Evolutionary conservation across 2,888 invertebrate genomes (phyloP), one percentile per base, ranked within the genome.

Genomic region (Ennomos fuscantarius): DNA sequence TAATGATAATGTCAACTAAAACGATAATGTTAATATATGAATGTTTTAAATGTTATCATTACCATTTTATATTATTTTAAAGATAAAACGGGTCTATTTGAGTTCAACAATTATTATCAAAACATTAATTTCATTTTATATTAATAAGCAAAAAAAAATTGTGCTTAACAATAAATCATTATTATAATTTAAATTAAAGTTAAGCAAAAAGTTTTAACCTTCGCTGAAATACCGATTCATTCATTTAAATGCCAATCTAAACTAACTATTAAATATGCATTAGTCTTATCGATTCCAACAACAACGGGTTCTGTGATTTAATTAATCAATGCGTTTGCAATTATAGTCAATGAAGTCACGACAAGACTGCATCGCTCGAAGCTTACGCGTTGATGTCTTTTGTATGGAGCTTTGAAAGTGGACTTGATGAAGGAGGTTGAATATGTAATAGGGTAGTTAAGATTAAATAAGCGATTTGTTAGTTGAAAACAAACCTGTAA

Each of bases 381-480:
- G 35, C 8, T 37, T 47, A 49, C 63, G 62, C 76, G 79, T 78
- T 74, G 67, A 77, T 65, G 70, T 78, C 77, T 76, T 76, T 73
- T 72, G 65, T 65, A 70, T 49, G 12, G 49, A 52, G 24, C 31
- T 41, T 31, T 37, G 13, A 5, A 33, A 35, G 10, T n/a, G 9
- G 3, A 47, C 40, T 32, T 33, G 9, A 35, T 40, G 10, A 41
- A 12, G 8, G 11, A 15, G 9, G 10, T 1, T 37, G 12, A 24
- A 42, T 39, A 39, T 32, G 37, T 39, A 12, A 44, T 31, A 8
- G 10, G 11, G 33, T 8, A 32, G 8, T 42, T 31, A n/a, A 9
- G 2, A 1, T 40, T 9, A 9, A 15, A 40, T 9, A 9, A 15
- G 3, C 6, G 24, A 10, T 6, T 9, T 40, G 8, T 9, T 9